Conservation (phyloP, 2,888 invertebrate genomes). For the Deladenus siricidicola region DNA sequence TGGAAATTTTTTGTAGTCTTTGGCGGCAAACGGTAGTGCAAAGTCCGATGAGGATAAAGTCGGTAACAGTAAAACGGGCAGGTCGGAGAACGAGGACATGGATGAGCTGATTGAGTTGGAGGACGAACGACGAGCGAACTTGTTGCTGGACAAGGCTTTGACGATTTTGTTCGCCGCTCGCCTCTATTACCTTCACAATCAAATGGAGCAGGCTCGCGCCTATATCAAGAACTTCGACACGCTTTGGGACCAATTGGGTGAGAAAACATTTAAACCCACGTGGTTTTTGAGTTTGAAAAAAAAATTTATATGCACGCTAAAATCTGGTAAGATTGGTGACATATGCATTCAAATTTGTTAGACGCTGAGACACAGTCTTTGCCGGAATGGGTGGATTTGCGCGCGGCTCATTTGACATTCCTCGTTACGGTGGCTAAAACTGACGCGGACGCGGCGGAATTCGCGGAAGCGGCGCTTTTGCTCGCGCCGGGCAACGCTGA, state of each 20-base stretch:
- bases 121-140: no score
- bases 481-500: conserved; percentile 13
- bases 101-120: no score
- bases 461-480: conserved; percentile 2
- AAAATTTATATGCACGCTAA: not conserved
- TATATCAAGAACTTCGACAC: not conserved
- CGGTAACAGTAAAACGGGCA: no score
- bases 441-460: not conserved
- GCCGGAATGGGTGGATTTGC: not conserved
- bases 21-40: no score
- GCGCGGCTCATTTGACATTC: not conserved
- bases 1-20: no score
- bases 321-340: not conserved
- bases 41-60: no score
- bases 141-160: no score
- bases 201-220: not conserved
- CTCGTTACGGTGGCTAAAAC: not conserved
- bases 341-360: not conserved
- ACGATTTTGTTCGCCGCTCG: no score
- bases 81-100: no score
- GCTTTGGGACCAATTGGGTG: not conserved
- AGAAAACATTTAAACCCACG: no score
- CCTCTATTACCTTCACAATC: not conserved
- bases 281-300: not conserved
- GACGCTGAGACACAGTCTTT: not conserved